These are phyloP conservation scores for Orchesella flavescens DNA, from an alignment of 2,888 invertebrate species.

Conservation along the genomic window DNA sequence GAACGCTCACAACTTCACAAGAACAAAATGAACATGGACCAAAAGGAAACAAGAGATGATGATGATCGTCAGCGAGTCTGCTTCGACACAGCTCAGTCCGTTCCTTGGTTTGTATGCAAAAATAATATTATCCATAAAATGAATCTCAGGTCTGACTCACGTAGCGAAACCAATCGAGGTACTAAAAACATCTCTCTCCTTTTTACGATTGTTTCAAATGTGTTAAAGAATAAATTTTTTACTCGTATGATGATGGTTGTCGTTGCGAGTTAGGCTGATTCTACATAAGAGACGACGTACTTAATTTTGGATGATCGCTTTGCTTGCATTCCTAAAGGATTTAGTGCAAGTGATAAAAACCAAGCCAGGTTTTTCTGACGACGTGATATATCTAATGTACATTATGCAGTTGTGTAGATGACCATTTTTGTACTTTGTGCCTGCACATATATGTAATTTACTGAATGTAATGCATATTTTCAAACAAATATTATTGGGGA, in stretches of 20 bases:
- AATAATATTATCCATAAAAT: constrained; percentile 10
- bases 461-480: too few relatives aligned
- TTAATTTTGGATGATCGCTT: background rate
- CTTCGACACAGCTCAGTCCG: background rate
- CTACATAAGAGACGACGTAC: background rate
- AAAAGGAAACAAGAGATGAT: too few relatives aligned
- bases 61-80: constrained; percentile 3
- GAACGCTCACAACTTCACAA: too few relatives aligned
- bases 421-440: too few relatives aligned
- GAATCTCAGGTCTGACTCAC: constrained; percentile 5
- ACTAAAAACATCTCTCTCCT: constrained; percentile 18
- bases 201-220: constrained; percentile 17
- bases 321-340: constrained; percentile 27
- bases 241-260: background rate
- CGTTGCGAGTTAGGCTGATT: background rate
- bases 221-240: background rate
- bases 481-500: too few relatives aligned
- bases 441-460: too few relatives aligned
- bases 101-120: background rate
- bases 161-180: constrained; percentile 8
- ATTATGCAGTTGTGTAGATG: too few relatives aligned
- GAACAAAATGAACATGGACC: too few relatives aligned
- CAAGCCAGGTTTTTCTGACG: background rate
- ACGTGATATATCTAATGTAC: background rate
- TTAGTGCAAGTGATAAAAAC: constrained; percentile 25